Conservation (phyloP, 2,888 invertebrate genomes). For the Rhamnusium bicolor region DNA sequence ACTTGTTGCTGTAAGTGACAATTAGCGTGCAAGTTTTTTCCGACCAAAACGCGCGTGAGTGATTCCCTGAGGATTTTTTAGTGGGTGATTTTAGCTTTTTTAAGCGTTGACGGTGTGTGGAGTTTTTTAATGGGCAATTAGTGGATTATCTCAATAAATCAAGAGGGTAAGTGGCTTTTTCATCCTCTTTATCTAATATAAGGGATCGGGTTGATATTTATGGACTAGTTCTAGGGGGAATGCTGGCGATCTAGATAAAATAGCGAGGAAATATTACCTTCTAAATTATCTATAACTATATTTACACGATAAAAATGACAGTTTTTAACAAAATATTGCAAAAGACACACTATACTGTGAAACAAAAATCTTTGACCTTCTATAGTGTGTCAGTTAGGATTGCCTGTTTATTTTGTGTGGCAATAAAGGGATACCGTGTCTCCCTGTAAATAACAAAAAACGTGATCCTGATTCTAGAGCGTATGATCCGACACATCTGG, state of each 20-base stretch:
- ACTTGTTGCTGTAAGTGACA: conserved; percentile 62
- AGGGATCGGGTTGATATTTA: conserved; percentile 10
- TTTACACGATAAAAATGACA: not conserved
- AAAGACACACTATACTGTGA: too few species aligned
- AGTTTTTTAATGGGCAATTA: conserved; percentile 26
- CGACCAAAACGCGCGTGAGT: not conserved
- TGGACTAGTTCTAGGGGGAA: not conserved
- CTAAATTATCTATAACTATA: not conserved
- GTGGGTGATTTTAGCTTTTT: conserved; percentile 10
- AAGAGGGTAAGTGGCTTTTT: conserved; percentile 26
- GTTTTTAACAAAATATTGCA: too few species aligned
- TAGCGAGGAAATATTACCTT: not conserved
- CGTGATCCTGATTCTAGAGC: too few species aligned
- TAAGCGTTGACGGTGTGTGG: conserved; percentile 10
- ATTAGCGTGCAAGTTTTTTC: conserved; percentile 18
- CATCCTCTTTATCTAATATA: conserved; percentile 28
- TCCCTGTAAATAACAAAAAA: too few species aligned
- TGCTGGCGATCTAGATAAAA: conserved; percentile 6
- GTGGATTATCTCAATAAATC: conserved; percentile 29
- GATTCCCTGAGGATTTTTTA: not conserved
- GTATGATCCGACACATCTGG: too few species aligned
- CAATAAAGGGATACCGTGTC: too few species aligned
- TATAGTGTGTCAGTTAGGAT: too few species aligned
- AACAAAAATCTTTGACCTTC: too few species aligned
- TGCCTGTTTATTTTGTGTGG: too few species aligned